Percentiles rank a stretch among this genome's conserved stretches.
Evolutionary conservation across 2,797 vertebrate genomes (phyloP).

Genomic region (Tragelaphus eurycerus): DNA sequence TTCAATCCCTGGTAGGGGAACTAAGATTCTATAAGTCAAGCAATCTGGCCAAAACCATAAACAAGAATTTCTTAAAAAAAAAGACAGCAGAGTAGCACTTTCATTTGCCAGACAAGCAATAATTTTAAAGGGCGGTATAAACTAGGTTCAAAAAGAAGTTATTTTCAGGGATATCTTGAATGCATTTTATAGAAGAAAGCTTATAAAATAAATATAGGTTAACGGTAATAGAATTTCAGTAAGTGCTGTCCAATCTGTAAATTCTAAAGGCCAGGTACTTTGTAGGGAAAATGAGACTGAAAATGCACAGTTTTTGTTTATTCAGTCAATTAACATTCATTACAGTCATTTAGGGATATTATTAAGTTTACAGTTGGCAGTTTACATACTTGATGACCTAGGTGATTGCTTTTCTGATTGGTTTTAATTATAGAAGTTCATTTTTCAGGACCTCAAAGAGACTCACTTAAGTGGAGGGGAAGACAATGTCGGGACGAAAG

Average conservation of each 20-base stretch:
- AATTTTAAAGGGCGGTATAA: slow-evolving; percentile 21
- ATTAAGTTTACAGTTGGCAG: slow-evolving; percentile 58
- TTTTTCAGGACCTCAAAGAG: slow-evolving; percentile 56
- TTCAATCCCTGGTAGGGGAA: neutral
- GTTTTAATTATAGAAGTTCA: slow-evolving; percentile 61
- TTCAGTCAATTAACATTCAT: slow-evolving; percentile 69
- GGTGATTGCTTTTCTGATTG: slow-evolving; percentile 69
- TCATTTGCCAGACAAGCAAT: slow-evolving; percentile 27
- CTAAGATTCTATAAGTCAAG: neutral
- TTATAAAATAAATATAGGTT: slow-evolving; percentile 59
- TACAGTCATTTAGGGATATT: slow-evolving; percentile 59
- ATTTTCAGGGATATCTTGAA: slow-evolving; percentile 52
- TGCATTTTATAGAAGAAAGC: slow-evolving; percentile 56
- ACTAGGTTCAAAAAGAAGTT: slow-evolving; percentile 6
- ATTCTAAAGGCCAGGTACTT: slow-evolving; percentile 59
- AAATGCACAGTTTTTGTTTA: slow-evolving; percentile 67
- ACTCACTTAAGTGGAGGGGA: slow-evolving; percentile 1
- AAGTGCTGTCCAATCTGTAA: slow-evolving; percentile 23
- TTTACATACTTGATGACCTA: slow-evolving; percentile 66
- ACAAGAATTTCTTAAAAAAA: neutral
- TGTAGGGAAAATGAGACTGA: slow-evolving; percentile 42
- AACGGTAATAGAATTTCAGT: slow-evolving; percentile 64
- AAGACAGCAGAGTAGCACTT: neutral
- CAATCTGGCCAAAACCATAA: neutral
- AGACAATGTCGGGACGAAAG: neutral